Evolutionary conservation across 2,888 invertebrate genomes (phyloP).

Genomic region (Xestia c-nigrum): DNA sequence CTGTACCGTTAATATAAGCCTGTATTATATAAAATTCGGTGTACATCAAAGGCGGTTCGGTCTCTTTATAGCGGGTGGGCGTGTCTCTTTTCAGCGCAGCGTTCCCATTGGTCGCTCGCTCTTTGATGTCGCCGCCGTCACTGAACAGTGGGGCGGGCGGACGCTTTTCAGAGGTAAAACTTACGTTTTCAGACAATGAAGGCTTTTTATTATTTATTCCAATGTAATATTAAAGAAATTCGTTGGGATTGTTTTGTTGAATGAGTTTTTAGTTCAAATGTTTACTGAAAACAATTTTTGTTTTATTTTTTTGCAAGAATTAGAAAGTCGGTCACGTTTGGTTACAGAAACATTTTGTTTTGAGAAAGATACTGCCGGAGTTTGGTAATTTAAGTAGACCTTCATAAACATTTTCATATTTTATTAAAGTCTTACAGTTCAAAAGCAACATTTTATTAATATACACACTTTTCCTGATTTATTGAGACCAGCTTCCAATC

Average conservation of each 20-base stretch:
- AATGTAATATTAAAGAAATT: slow-evolving; percentile 61
- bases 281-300: background rate
- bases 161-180: slow-evolving; percentile 83
- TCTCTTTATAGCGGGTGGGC: slow-evolving; percentile 88
- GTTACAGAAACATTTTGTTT: background rate
- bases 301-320: background rate
- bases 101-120: slow-evolving; percentile 78
- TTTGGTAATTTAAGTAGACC: background rate
- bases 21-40: slow-evolving; percentile 67
- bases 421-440: background rate
- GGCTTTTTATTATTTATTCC: slow-evolving; percentile 71
- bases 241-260: slow-evolving; percentile 13
- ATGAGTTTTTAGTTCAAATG: slow-evolving; percentile 22
- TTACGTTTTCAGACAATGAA: slow-evolving; percentile 69
- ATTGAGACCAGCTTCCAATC: no score
- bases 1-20: slow-evolving; percentile 46
- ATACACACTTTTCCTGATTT: no score
- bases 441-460: background rate
- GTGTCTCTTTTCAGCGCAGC: slow-evolving; percentile 86
- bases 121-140: slow-evolving; percentile 79
- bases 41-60: slow-evolving; percentile 75
- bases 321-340: background rate
- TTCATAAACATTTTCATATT: background rate
- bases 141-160: slow-evolving; percentile 82
- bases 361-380: background rate